Conservation (phyloP, 2,797 vertebrate genomes). For the Lates japonicus region DNA sequence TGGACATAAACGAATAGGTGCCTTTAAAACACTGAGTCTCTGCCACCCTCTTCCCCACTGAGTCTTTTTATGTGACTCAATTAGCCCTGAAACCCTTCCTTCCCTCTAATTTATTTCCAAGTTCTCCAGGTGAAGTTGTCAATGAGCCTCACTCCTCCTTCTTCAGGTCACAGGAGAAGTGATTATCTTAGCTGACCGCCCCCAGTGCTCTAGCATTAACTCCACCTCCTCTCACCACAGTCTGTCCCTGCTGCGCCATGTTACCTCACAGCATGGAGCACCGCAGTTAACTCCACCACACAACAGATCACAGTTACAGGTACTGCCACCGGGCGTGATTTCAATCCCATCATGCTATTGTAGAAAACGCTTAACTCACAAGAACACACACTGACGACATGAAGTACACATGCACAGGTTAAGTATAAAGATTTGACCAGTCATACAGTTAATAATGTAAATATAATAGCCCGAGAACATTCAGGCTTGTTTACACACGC, state of each 20-base stretch:
- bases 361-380: conserved; percentile 71
- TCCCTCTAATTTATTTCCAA: conserved; percentile 48
- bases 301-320: conserved; percentile 92
- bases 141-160: conserved; percentile 82
- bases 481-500: conserved; percentile 59
- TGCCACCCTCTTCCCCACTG: conserved; percentile 46
- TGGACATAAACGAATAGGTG: conserved; percentile 3
- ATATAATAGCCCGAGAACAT: conserved; percentile 62
- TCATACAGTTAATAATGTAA: conserved; percentile 63
- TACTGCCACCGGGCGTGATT: conserved; percentile 85
- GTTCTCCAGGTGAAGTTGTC: conserved; percentile 89
- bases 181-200: conserved; percentile 89
- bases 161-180: conserved; percentile 90
- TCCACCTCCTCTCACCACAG: conserved; percentile 83
- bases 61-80: conserved; percentile 15
- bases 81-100: conserved; percentile 18
- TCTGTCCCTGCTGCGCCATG: conserved; percentile 87
- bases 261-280: conserved; percentile 89
- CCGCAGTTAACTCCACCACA: conserved; percentile 96
- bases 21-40: background rate
- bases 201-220: conserved; percentile 74
- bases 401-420: conserved; percentile 61
- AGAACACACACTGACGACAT: conserved; percentile 52
- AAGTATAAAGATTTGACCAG: conserved; percentile 63
- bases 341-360: conserved; percentile 84